phyloP scores from a whole-genome alignment of 2,888 invertebrate species.

The Drosophila nr. perissopoda region DNA sequence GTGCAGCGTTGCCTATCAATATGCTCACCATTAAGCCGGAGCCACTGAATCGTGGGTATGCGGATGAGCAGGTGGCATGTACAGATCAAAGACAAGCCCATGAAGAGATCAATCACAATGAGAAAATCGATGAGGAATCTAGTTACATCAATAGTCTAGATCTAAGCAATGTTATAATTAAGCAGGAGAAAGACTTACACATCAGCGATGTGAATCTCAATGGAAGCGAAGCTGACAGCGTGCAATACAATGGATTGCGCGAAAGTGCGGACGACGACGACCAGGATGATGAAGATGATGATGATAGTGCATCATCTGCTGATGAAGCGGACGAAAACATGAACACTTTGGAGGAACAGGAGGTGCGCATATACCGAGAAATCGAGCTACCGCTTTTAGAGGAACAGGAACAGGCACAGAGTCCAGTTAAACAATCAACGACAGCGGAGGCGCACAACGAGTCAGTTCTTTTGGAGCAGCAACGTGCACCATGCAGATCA shows the following conservation, averaged over 20 bases:
- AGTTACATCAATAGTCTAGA: conserved; percentile 75
- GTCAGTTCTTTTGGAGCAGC: not conserved
- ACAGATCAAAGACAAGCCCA: conserved; percentile 1
- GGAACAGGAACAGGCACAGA: conserved; percentile 22
- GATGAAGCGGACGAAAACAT: conserved; percentile 65
- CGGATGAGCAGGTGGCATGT: conserved; percentile 53
- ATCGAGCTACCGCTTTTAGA: conserved; percentile 57
- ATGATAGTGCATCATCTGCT: conserved; percentile 57
- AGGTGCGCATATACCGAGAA: conserved; percentile 68
- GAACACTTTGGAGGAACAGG: conserved; percentile 50
- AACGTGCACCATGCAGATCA: not conserved
- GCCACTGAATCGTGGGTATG: conserved; percentile 76
- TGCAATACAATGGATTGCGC: conserved; percentile 46
- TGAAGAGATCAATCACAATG: conserved; percentile 65
- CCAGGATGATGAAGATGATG: conserved; percentile 37
- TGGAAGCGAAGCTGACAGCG: conserved; percentile 32
- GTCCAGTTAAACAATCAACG: not conserved
- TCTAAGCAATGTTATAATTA: conserved; percentile 77
- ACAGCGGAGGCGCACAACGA: conserved; percentile 5
- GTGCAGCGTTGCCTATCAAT: conserved; percentile 47
- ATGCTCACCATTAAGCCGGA: conserved; percentile 74
- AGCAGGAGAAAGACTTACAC: conserved; percentile 81
- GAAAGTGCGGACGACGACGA: conserved; percentile 33
- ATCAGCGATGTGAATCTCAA: conserved; percentile 63
- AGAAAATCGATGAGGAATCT: conserved; percentile 53